Percentiles rank a stretch among this genome's conserved stretches.
Evolutionary conservation across 2,113 vertebrate genomes (phyloP).

Genomic region (Gnathonemus longibarbis): DNA sequence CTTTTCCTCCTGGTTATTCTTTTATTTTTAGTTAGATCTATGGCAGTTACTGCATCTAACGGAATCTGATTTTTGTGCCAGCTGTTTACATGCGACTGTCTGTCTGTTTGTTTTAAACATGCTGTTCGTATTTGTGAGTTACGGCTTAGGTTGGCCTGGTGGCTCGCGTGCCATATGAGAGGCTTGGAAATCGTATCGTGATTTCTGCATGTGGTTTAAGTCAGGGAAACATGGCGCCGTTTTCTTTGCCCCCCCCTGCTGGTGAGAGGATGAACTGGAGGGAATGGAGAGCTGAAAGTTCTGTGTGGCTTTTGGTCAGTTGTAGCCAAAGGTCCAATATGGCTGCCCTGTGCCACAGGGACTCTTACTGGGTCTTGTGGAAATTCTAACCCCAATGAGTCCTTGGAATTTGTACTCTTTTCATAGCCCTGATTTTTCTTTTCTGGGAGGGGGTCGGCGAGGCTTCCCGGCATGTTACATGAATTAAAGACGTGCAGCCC

Average conservation of each 20-base stretch:
- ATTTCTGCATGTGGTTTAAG: constrained; percentile 6
- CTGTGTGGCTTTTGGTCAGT: constrained; percentile 18
- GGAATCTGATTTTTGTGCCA: constrained; percentile 11
- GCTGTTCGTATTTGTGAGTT: neutral
- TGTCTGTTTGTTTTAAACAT: neutral
- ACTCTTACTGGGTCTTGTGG: constrained; percentile 3
- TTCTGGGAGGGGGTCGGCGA: constrained; percentile 11
- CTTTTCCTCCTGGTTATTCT: neutral
- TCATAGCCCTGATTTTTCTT: neutral
- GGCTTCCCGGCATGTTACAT: constrained; percentile 19
- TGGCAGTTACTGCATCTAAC: constrained; percentile 19
- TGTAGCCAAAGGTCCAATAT: neutral
- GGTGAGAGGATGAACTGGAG: neutral
- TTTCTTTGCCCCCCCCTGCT: neutral
- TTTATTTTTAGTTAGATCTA: neutral
- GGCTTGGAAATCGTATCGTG: neutral
- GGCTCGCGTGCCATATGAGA: neutral
- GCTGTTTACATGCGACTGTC: neutral
- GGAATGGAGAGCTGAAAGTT: neutral
- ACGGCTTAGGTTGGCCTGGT: neutral
- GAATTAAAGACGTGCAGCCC: neutral
- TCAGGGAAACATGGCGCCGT: neutral
- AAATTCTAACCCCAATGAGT: neutral
- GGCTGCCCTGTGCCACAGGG: neutral
- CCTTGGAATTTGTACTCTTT: neutral